These are phyloP conservation scores for Drosophila incognita DNA, from an alignment of 2,888 invertebrate genomes.

Conservation along the genomic window DNA sequence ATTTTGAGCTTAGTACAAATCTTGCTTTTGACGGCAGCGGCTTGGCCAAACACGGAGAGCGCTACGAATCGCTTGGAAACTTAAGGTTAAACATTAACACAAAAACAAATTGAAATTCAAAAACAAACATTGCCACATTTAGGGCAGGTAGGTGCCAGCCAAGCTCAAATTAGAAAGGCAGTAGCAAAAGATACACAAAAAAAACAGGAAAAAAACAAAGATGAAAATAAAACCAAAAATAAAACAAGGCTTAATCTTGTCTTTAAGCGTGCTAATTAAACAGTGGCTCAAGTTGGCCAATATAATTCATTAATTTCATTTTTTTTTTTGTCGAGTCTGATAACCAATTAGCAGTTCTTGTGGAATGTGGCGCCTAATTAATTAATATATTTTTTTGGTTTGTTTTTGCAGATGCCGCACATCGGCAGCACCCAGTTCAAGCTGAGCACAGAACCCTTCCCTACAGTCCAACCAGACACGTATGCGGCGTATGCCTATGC, in stretches of 20 bases:
- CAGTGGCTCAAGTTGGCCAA: conserved; percentile 33
- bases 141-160: conserved; percentile 67
- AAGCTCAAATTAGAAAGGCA: conserved; percentile 70
- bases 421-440: conserved; percentile 58
- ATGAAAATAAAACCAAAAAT: conserved; percentile 7
- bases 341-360: conserved; percentile 36
- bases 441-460: conserved; percentile 62
- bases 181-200: conserved; percentile 14
- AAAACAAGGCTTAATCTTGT: conserved; percentile 7
- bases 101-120: conserved; percentile 27
- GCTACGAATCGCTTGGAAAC: conserved; percentile 43
- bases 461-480: conserved; percentile 65
- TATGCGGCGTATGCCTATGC: conserved; percentile 85
- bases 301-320: conserved; percentile 51
- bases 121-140: conserved; percentile 41
- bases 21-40: conserved; percentile 62
- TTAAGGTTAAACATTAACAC: conserved; percentile 60
- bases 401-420: conserved; percentile 71
- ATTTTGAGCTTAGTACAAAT: conserved; percentile 69
- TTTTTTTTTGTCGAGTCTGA: conserved; percentile 39
- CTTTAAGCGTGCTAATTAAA: conserved; percentile 49
- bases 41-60: conserved; percentile 40
- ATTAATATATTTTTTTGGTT: background rate
- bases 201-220: background rate
- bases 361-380: conserved; percentile 24